Evolutionary conservation across 1,140 invertebrate genomes (phyloP).

Genomic region (Brachionus angularis): DNA sequence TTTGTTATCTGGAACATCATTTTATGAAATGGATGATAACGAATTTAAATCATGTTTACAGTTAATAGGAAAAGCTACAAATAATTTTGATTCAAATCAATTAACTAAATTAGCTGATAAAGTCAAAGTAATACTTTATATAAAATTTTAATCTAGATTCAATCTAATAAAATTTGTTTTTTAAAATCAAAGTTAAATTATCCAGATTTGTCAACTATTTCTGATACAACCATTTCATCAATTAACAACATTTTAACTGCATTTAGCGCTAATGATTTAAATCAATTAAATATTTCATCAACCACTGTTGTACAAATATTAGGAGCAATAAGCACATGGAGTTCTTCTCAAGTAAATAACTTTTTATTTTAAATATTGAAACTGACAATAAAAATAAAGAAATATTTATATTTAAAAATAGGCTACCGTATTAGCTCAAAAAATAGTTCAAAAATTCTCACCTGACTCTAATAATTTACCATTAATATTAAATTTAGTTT

Average conservation of each 20-base stretch:
- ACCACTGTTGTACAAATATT: neutral
- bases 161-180: neutral
- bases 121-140: neutral
- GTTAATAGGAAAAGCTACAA: neutral
- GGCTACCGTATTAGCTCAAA: neutral
- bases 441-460: neutral
- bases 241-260: slow-evolving; percentile 6
- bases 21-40: neutral
- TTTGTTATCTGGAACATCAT: neutral
- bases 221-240: neutral
- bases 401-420: too few relatives aligned
- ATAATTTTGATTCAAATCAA: neutral
- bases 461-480: too few relatives aligned
- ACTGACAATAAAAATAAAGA: neutral
- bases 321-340: neutral
- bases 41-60: slow-evolving; percentile 1
- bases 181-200: neutral
- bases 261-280: neutral
- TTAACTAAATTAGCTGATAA: neutral
- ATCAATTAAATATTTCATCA: neutral
- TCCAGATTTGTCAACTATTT: neutral
- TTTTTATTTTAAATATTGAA: neutral
- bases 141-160: neutral
- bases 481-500: slow-evolving; percentile 9
- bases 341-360: too few relatives aligned